Base-by-base conservation (phyloP, 2,797 vertebrate genomes). In the Leuciscus waleckii region DNA sequence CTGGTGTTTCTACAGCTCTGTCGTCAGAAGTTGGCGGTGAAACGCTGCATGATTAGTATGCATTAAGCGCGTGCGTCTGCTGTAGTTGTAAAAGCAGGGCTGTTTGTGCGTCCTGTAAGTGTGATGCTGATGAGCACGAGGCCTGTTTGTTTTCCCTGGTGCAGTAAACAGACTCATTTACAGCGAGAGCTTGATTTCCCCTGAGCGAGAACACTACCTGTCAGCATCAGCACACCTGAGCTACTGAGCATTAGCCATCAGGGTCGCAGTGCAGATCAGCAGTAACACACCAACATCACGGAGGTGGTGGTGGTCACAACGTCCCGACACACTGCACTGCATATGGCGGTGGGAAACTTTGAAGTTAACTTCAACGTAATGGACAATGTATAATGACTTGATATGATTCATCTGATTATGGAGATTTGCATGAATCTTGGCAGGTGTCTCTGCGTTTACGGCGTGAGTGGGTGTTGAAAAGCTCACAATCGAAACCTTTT, bases 151-250 rank as follows among this genome's bases (percentile, higher is more conserved):
- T 88, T 90, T 89, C 85, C 87, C 89, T 78, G 75, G 76, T 83
- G 86, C 61, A 51, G 85, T 92, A 90, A 92, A 93, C 91, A 91
- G 41, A 83, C 89, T 90, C 81, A 82, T 90, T 92, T 87, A 88
- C 88, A 81, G 77, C 86, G 77, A 85, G 16, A 83, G 75, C 56
- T 86, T 95, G 94, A 95, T 95, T 96, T 96, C 95, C 93, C 94
- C 86, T 35, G 93, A 82, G 92, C 83, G 85, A 81, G 91, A 94
- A 92, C 92, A 87, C 88, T 90, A 95, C 93, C 92, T 94, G 93
- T 94, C 93, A 92, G 93, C 93, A 91, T 94, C 93, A 92, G 93
- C 93, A 91, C 95, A 95, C 94, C 95, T 95, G 95, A 93, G 93
- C 94, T 90, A 89, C 91, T 86, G 79, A 68, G 67, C 90, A 86